Evolutionary conservation across 2,113 vertebrate genomes (phyloP).

Genomic region (Odontophorus gujanensis): DNA sequence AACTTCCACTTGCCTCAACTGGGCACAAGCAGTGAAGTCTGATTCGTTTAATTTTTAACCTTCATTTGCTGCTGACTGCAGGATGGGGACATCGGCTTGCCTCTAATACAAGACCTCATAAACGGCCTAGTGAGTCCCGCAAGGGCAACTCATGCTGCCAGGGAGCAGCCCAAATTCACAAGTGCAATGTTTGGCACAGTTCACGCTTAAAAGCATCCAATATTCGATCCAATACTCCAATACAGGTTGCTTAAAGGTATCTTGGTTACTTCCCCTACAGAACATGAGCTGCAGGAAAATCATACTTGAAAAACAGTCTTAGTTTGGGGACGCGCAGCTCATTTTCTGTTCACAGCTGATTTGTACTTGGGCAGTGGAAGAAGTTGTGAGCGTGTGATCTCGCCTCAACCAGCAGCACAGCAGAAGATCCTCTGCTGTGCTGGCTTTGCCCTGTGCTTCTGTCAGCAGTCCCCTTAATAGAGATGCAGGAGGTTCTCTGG

Average conservation of each 20-base stretch:
- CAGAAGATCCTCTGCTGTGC: neutral
- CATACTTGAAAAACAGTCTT: fast-evolving
- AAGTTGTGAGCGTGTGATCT: fast-evolving
- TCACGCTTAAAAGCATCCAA: neutral
- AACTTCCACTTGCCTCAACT: neutral
- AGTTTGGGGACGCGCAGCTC: neutral
- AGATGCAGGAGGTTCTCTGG: constrained; percentile 10
- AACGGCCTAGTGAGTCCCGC: neutral
- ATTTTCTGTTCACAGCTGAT: neutral
- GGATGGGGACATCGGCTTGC: neutral
- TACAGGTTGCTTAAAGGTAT: neutral
- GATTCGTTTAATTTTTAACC: neutral
- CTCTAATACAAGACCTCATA: neutral
- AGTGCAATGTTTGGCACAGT: neutral
- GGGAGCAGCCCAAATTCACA: neutral
- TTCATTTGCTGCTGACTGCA: neutral
- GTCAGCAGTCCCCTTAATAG: neutral
- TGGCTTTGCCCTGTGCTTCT: neutral
- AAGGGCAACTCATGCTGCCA: neutral
- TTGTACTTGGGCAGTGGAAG: neutral
- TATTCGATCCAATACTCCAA: too few species aligned
- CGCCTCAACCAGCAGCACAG: neutral
- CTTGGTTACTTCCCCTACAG: neutral
- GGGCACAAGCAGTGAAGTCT: neutral
- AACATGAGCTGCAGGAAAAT: neutral